Percentiles rank a stretch among this genome's conserved stretches.
Conservation (phyloP, 2,888 invertebrate genomes). For the Conchocele bisecta region DNA sequence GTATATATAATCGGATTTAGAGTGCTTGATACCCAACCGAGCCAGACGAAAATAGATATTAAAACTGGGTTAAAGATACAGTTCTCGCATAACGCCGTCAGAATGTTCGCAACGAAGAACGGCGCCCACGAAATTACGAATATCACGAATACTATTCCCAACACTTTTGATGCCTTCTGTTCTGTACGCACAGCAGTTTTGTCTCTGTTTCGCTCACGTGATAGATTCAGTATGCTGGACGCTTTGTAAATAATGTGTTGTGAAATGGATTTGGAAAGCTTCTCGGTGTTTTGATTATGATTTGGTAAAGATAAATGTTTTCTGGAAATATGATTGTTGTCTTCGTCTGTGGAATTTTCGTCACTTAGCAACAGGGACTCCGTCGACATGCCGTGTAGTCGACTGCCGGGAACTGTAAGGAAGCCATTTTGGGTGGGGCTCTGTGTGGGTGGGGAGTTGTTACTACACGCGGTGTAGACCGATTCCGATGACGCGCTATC, state of each 20-base stretch:
- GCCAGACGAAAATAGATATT: conserved; percentile 80
- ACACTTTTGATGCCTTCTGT: conserved; percentile 96
- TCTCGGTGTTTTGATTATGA: background rate
- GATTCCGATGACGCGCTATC: conserved; percentile 48
- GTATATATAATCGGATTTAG: conserved; percentile 83
- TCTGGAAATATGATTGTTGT: conserved; percentile 21
- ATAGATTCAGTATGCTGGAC: conserved; percentile 75
- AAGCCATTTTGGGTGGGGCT: conserved; percentile 27
- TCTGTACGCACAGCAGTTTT: conserved; percentile 88
- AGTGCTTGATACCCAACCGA: conserved; percentile 81
- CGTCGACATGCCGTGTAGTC: conserved; percentile 29
- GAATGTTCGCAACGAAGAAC: conserved; percentile 80
- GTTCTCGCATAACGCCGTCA: conserved; percentile 87
- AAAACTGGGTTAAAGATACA: conserved; percentile 86
- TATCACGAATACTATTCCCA: conserved; percentile 81
- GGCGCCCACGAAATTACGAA: conserved; percentile 82
- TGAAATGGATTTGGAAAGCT: conserved; percentile 62
- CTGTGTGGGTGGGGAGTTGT: background rate
- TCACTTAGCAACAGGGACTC: conserved; percentile 44
- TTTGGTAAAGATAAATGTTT: background rate
- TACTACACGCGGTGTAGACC: conserved; percentile 32
- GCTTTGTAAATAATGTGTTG: conserved; percentile 78
- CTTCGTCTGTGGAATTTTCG: conserved; percentile 47
- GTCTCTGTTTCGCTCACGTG: conserved; percentile 58
- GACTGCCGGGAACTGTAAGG: conserved; percentile 32